phyloP scores from a whole-genome alignment of 30 jellyfish, hydroid and myxozoan genomes.

The Cassiopea andromeda region DNA sequence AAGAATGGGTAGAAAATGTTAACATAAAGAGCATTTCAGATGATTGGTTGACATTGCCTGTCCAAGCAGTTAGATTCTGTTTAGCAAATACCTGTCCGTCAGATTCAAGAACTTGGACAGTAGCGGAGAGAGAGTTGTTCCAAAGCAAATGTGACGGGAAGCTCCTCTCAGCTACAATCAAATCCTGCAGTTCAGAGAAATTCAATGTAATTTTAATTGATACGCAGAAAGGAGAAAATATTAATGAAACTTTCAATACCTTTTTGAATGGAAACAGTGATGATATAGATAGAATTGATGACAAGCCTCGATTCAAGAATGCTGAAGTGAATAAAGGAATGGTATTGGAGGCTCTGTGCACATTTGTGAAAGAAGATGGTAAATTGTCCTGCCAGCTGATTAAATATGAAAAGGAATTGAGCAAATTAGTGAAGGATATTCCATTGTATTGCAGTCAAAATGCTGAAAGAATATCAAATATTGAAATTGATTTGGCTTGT shows the following conservation, averaged over 20 bases:
- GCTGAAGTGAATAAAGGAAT: not conserved
- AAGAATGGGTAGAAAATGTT: constrained; percentile 44
- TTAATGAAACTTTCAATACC: constrained; percentile 30
- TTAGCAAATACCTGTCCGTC: constrained; percentile 56
- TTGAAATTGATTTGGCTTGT: constrained; percentile 29
- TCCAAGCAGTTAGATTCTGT: constrained; percentile 70
- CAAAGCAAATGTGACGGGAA: constrained; percentile 26
- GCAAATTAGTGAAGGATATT: constrained; percentile 25
- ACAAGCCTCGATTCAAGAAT: not conserved
- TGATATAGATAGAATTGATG: not conserved
- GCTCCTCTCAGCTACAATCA: not conserved
- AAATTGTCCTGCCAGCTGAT: constrained; percentile 18
- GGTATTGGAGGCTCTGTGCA: constrained; percentile 16
- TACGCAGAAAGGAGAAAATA: constrained; percentile 4
- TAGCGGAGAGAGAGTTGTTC: constrained; percentile 2
- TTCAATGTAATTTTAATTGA: constrained; percentile 11
- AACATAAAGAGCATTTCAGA: constrained; percentile 48
- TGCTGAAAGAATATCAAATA: not conserved
- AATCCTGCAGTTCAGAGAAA: not conserved
- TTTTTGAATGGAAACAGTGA: not conserved
- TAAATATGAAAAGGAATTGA: constrained; percentile 5
- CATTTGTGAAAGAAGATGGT: constrained; percentile 18
- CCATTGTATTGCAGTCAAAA: constrained; percentile 5
- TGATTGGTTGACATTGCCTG: constrained; percentile 60
- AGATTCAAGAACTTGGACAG: not conserved